Evolutionary conservation across 1,140 invertebrate genomes (phyloP), one percentile per base, ranked within the genome.

Genomic region (Lucilia sericata): DNA sequence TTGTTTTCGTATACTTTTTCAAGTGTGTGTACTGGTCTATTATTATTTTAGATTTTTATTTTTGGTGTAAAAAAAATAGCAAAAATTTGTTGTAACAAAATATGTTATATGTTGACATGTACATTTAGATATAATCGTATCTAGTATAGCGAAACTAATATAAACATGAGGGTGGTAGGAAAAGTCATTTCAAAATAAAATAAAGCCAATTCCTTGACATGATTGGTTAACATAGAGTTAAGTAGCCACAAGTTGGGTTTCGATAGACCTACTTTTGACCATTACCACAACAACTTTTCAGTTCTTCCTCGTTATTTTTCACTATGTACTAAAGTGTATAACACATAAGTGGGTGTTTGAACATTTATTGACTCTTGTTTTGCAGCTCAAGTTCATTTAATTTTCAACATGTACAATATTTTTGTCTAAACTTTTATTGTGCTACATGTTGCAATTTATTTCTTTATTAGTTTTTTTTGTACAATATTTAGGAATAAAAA

Each of bases 71-170:
- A 42, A 42, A 36, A 8, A 42, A 42, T 8, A 60, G 14, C 14
- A 60, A 60, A 60, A 60, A 60, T 60, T 60, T 60, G 55, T 60
- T n/a, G 17, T n/a, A 60, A 60, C 55, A 60, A 60, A 60, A n/a
- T 60, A 17, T 60, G 2, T 13, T 60, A 60, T 7, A 60, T n/a
- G 55, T 60, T 60, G 55, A 60, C 55, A 60, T 60, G n/a, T n/a
- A 60, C 55, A 60, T 60, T 60, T 60, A 17, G 55, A 60, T 60
- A n/a, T 60, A 60, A 60, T 60, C 55, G n/a, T 60, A 60, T 60
- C 1, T 17, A 30, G 25, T 30, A 14, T 60, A 60, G 14, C 14
- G 0, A 60, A n/a, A 60, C 14, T 14, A 60, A 30, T 30, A 30
- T 30, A 2, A 2, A 30, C 3, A 30, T 2, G 25, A 30, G 25